phyloP scores from a whole-genome alignment of 2,888 invertebrate species.

The Amitus sp. region DNA sequence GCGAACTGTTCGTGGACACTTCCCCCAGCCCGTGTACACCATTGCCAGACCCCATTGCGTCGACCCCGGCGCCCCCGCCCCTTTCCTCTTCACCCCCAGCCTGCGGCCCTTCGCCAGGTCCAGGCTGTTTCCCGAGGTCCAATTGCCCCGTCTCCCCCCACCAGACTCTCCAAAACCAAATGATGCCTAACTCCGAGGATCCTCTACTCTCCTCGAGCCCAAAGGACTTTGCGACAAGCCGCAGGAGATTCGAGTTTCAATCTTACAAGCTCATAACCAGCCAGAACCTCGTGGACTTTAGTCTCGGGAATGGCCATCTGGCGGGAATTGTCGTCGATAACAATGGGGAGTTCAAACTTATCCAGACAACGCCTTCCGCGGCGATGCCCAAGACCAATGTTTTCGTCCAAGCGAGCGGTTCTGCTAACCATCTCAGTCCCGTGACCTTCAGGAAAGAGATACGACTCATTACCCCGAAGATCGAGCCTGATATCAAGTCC shows the following conservation, averaged over 20 bases:
- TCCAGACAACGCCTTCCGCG: constrained; percentile 66
- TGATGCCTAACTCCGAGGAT: constrained; percentile 90
- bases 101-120: constrained; percentile 61
- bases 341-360: constrained; percentile 72
- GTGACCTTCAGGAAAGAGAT: constrained; percentile 61
- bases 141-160: constrained; percentile 64
- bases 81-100: constrained; percentile 63
- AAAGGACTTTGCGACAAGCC: constrained; percentile 74
- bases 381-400: constrained; percentile 65
- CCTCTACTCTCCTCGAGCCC: constrained; percentile 86
- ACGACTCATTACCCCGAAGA: constrained; percentile 53
- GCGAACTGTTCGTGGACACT: constrained; percentile 66
- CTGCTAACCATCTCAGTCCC: constrained; percentile 54
- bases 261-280: constrained; percentile 69
- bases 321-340: constrained; percentile 72
- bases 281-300: constrained; percentile 69
- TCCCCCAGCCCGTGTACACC: constrained; percentile 68
- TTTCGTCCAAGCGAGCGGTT: constrained; percentile 54
- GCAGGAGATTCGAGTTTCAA: constrained; percentile 70
- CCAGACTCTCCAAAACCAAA: constrained; percentile 77
- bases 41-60: constrained; percentile 73
- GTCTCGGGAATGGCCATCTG: constrained; percentile 68
- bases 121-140: constrained; percentile 56
- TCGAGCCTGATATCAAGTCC: constrained; percentile 47
- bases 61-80: constrained; percentile 71